Evolutionary conservation across 2,113 vertebrate species (phyloP).

Genomic region (Physeter macrocephalus): DNA sequence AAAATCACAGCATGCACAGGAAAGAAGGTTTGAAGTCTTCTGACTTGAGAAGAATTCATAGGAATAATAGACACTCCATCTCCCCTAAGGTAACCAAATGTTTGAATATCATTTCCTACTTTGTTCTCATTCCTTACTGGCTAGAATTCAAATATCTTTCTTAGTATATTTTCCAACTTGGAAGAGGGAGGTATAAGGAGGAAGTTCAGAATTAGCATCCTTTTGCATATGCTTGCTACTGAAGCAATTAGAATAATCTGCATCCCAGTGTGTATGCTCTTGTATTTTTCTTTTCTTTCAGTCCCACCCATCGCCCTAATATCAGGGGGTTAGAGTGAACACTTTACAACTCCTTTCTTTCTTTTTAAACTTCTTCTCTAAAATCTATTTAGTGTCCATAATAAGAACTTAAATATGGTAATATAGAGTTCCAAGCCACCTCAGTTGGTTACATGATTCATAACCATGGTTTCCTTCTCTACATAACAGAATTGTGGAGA

Average conservation of each 20-base stretch:
- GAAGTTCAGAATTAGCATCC: not conserved
- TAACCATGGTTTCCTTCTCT: not conserved
- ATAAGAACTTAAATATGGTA: not conserved
- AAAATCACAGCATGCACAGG: not conserved
- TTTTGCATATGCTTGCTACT: not conserved
- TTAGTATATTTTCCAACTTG: not conserved
- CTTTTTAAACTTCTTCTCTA: not conserved
- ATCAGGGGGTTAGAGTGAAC: not conserved
- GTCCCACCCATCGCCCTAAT: not conserved
- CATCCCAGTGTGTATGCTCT: no score
- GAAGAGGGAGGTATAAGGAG: not conserved
- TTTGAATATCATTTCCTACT: not conserved
- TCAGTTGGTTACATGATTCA: not conserved
- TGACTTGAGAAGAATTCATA: not conserved
- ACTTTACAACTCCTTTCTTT: not conserved
- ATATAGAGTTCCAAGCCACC: not conserved
- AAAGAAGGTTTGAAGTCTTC: not conserved
- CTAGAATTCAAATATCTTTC: not conserved
- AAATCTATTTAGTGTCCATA: not conserved
- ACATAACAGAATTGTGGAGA: not conserved
- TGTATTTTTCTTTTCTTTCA: not conserved
- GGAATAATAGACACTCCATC: not conserved
- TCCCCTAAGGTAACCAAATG: not conserved
- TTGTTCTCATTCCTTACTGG: not conserved
- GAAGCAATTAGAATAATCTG: not conserved